Evolutionary conservation across 2,888 invertebrate species (phyloP).

Genomic region (Fabriciana adippe): DNA sequence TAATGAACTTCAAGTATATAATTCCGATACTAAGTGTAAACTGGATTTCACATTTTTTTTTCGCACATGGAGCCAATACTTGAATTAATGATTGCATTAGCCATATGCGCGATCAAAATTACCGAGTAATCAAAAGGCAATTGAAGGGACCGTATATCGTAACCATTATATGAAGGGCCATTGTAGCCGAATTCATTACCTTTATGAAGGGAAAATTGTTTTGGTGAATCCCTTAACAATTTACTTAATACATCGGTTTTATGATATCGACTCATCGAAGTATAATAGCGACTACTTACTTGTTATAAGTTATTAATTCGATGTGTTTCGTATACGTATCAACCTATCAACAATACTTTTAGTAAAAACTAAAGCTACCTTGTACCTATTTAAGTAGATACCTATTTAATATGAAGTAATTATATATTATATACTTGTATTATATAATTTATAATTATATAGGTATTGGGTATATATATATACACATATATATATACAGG

Average conservation of each 20-base stretch:
- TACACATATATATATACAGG: no score
- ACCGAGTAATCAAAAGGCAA: conserved; percentile 51
- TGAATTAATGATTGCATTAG: conserved; percentile 44
- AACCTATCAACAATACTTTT: no score
- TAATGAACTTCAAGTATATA: not conserved
- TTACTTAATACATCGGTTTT: conserved; percentile 68
- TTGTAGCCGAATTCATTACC: conserved; percentile 66
- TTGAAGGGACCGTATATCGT: conserved; percentile 47
- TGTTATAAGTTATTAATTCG: conserved; percentile 22
- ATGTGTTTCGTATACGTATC: not conserved
- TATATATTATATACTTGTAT: no score
- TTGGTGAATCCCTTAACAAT: conserved; percentile 74
- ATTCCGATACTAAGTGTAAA: conserved; percentile 9
- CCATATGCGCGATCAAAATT: conserved; percentile 52
- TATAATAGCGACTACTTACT: conserved; percentile 27
- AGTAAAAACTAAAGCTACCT: no score
- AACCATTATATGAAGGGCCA: conserved; percentile 57
- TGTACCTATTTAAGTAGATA: no score
- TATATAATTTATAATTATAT: no score
- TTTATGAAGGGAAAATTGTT: conserved; percentile 76
- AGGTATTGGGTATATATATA: no score
- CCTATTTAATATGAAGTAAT: no score
- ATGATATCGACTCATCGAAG: conserved; percentile 36
- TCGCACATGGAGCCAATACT: conserved; percentile 16
- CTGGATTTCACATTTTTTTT: conserved; percentile 11